phyloP scores from a whole-genome alignment of 2,797 vertebrate species.

The Parauchenoglanis ngamensis region DNA sequence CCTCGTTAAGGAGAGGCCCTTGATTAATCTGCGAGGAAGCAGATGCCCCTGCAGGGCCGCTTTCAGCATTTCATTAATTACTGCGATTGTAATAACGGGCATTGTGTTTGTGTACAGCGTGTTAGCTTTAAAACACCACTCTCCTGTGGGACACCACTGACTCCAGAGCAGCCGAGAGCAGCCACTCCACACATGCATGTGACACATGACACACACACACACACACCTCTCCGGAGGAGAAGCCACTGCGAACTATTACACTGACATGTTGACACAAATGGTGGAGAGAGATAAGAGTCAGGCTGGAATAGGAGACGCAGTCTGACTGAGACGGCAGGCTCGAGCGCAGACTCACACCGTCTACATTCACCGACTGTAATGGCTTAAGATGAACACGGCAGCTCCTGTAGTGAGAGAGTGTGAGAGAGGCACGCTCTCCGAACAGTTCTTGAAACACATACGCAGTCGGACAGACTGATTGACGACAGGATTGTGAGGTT shows the following conservation, averaged over 20 bases:
- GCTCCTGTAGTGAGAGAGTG: constrained; percentile 23
- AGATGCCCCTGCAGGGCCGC: constrained; percentile 74
- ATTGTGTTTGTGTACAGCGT: constrained; percentile 63
- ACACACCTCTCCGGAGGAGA: constrained; percentile 25
- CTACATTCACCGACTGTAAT: constrained; percentile 36
- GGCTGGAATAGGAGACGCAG: constrained; percentile 24
- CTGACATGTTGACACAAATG: constrained; percentile 47
- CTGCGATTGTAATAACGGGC: constrained; percentile 72
- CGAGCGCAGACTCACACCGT: constrained; percentile 6
- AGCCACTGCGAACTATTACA: constrained; percentile 35
- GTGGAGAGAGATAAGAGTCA: constrained; percentile 41
- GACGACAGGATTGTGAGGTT: neutral
- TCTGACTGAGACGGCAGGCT: constrained; percentile 30
- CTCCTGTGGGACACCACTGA: constrained; percentile 55
- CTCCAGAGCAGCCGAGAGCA: constrained; percentile 52
- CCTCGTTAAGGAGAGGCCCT: constrained; percentile 72
- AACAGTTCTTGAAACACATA: neutral
- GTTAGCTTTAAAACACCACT: constrained; percentile 58
- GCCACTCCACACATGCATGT: constrained; percentile 28
- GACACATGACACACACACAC: constrained; percentile 10
- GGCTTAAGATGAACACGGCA: constrained; percentile 37
- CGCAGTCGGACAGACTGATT: constrained; percentile 5
- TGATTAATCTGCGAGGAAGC: constrained; percentile 80
- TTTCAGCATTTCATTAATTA: constrained; percentile 81
- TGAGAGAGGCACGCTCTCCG: neutral